Percentiles rank a stretch among this genome's conserved stretches.
Conservation (phyloP, 2,888 invertebrate species). For the Scelioninae gen. 1 region DNA sequence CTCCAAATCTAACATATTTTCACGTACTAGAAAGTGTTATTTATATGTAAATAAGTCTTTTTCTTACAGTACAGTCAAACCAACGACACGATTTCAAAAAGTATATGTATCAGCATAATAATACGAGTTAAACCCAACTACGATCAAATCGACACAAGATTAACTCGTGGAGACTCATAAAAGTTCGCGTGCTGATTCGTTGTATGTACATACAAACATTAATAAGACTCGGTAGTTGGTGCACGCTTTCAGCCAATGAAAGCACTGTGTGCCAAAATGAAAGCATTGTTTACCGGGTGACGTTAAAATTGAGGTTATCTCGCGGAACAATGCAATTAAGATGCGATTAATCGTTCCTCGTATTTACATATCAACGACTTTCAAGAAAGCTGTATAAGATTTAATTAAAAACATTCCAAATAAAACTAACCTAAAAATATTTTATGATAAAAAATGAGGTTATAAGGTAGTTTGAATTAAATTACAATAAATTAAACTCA, state of each 20-base stretch:
- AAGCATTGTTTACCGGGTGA: constrained; percentile 39
- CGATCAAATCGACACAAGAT: constrained; percentile 50
- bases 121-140: constrained; percentile 44
- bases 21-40: constrained; percentile 11
- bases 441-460: too few relatives aligned
- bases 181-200: constrained; percentile 58
- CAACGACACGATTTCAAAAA: constrained; percentile 26
- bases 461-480: not conserved
- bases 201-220: constrained; percentile 8
- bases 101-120: constrained; percentile 38
- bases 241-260: constrained; percentile 35
- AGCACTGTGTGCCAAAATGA: constrained; percentile 38
- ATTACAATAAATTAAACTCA: too few relatives aligned
- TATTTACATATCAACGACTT: constrained; percentile 41
- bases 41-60: constrained; percentile 31
- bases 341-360: constrained; percentile 37
- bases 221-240: constrained; percentile 41
- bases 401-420: not conserved
- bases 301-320: constrained; percentile 57
- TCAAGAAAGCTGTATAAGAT: not conserved
- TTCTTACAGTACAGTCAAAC: constrained; percentile 8
- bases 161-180: constrained; percentile 45
- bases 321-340: constrained; percentile 45
- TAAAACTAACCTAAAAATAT: constrained; percentile 8
- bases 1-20: not conserved